Evolutionary conservation across 2,888 invertebrate species (phyloP).

Genomic region (Lottia scabra): DNA sequence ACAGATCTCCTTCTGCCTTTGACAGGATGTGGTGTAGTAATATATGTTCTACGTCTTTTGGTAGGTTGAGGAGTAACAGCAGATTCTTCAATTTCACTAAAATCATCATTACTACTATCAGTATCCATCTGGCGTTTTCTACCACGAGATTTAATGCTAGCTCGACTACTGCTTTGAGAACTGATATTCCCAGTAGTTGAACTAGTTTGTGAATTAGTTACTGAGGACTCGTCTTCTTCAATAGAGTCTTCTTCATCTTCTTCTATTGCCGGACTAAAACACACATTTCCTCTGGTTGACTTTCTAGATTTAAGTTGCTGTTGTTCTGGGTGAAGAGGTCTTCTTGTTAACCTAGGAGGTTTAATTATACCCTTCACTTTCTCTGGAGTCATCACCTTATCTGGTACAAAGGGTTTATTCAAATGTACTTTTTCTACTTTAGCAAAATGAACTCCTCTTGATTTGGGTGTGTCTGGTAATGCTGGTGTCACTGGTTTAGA

Average conservation of each 20-base stretch:
- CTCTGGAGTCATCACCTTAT: neutral
- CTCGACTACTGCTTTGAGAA: neutral
- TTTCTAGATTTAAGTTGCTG: neutral
- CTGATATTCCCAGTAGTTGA: neutral
- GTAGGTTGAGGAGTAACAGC: neutral
- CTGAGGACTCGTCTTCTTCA: neutral
- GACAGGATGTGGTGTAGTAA: neutral
- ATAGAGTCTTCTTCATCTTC: neutral
- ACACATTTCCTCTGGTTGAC: neutral
- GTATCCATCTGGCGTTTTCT: neutral
- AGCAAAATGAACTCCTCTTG: neutral
- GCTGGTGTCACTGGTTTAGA: neutral
- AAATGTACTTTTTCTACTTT: neutral
- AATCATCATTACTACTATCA: neutral
- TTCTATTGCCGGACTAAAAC: neutral
- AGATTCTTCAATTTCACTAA: neutral
- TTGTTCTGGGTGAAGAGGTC: neutral
- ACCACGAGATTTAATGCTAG: neutral
- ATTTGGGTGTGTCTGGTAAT: neutral
- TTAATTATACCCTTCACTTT: neutral
- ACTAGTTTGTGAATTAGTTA: neutral
- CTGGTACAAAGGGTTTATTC: neutral
- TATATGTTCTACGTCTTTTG: neutral
- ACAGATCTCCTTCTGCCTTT: neutral
- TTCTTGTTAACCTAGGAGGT: neutral